Conservation (phyloP, 2,797 vertebrate genomes). For the Crypturellus tataupa region DNA sequence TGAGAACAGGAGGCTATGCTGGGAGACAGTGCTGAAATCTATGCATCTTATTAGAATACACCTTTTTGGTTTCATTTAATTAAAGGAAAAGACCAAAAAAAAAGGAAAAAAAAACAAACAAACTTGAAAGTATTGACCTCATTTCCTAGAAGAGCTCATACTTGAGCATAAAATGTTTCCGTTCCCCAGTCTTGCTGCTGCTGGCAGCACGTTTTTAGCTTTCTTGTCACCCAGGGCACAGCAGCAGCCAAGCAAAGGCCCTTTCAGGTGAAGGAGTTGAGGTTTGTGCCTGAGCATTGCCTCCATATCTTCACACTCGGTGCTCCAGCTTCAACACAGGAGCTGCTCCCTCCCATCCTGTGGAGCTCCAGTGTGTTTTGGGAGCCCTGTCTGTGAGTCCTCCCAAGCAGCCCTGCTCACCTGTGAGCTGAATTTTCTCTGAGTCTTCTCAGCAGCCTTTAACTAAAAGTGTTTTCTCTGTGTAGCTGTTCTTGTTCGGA, state of each 20-base stretch:
- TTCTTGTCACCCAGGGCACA: no score
- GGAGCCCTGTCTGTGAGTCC: background rate
- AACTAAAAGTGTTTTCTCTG: background rate
- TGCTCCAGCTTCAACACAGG: background rate
- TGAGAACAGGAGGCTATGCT: no score
- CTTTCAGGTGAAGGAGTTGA: background rate
- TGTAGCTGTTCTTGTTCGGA: background rate
- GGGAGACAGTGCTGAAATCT: no score
- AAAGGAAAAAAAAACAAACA: no score
- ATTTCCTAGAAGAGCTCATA: no score
- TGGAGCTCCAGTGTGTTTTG: background rate
- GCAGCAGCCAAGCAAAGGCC: background rate
- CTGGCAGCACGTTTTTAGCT: no score
- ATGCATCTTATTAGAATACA: no score
- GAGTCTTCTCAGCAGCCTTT: background rate
- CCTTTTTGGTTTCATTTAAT: no score
- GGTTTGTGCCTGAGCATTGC: background rate
- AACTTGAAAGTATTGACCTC: no score
- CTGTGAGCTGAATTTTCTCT: background rate
- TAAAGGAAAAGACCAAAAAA: no score
- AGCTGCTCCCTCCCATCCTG: background rate
- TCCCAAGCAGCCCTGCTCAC: background rate
- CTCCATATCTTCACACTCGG: background rate
- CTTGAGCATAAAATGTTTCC: background rate
- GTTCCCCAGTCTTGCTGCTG: background rate